Evolutionary conservation across 92 coral and sea anemone species (phyloP).

Genomic region (Ricordea florida): DNA sequence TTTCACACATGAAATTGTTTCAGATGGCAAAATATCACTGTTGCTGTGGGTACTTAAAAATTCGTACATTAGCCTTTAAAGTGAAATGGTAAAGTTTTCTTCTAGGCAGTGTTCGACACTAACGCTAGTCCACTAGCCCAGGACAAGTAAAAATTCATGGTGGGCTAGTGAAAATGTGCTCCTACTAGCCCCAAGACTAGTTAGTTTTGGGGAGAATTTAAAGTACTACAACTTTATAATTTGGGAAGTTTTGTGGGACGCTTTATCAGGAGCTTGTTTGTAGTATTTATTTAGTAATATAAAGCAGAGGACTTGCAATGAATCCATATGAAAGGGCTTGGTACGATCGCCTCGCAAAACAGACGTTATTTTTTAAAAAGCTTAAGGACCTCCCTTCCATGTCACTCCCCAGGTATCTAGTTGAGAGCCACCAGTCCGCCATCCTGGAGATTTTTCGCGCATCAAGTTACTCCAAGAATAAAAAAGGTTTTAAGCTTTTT

Average conservation of each 20-base stretch:
- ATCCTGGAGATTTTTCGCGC: conserved; percentile 9
- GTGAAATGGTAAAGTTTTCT: no score
- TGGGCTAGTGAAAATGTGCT: conserved; percentile 28
- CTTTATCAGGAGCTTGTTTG: conserved; percentile 1
- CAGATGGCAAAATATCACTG: no score
- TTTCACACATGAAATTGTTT: no score
- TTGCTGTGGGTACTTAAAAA: no score
- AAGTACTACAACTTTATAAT: not conserved
- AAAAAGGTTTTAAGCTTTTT: conserved; percentile 24
- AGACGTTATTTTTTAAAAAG: conserved; percentile 27
- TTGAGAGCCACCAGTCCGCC: not conserved
- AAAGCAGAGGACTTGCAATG: conserved; percentile 24
- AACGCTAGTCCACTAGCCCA: conserved; percentile 26
- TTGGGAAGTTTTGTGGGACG: conserved; percentile 1
- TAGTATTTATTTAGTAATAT: not conserved
- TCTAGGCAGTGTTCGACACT: conserved; percentile 54
- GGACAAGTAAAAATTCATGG: conserved; percentile 17
- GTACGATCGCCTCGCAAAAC: not conserved
- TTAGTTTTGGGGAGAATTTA: not conserved
- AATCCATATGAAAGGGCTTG: not conserved
- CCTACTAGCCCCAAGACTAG: conserved; percentile 39
- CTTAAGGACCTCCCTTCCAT: not conserved
- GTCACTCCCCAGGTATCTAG: conserved; percentile 7
- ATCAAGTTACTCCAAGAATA: no score
- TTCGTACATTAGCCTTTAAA: no score